Percentiles rank a stretch among this genome's conserved stretches.
phyloP scores from a whole-genome alignment of 2,113 vertebrate genomes.

The Anolis sagrei region DNA sequence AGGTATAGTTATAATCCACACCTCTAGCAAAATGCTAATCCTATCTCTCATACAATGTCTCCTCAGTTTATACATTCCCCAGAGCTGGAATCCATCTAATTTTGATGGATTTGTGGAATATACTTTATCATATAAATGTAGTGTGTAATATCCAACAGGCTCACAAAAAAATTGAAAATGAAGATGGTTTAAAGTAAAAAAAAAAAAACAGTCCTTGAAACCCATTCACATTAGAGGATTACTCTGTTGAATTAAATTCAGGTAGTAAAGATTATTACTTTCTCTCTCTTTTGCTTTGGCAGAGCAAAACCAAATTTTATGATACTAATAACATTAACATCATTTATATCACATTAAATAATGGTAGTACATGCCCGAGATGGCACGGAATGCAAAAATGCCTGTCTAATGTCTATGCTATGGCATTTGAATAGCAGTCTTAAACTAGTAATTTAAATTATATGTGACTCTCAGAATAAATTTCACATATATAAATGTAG shows the following conservation, averaged over 20 bases:
- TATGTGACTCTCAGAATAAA: not conserved
- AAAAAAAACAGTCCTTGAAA: conserved; percentile 2
- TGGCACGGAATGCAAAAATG: conserved; percentile 6
- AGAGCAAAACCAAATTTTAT: conserved; percentile 20
- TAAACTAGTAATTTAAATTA: conserved; percentile 25
- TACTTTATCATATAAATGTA: not conserved
- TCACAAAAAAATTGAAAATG: not conserved
- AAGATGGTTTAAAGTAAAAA: not conserved
- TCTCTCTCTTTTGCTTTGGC: not conserved
- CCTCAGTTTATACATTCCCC: conserved; percentile 12
- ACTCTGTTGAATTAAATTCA: conserved; percentile 35
- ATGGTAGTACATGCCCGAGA: conserved; percentile 40
- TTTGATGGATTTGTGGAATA: conserved; percentile 1
- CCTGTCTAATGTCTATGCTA: not conserved
- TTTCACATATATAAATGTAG: not conserved
- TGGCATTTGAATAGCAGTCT: conserved; percentile 28
- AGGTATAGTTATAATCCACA: not conserved
- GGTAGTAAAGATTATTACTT: conserved; percentile 17
- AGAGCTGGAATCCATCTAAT: not conserved
- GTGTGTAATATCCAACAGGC: conserved; percentile 2
- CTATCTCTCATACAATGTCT: not conserved
- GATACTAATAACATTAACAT: conserved; percentile 6
- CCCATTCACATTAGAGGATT: not conserved
- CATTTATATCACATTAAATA: conserved; percentile 35
- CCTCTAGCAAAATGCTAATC: not conserved